phyloP scores from a whole-genome alignment of 2,797 vertebrate genomes.

The Eupleurogrammus muticus region DNA sequence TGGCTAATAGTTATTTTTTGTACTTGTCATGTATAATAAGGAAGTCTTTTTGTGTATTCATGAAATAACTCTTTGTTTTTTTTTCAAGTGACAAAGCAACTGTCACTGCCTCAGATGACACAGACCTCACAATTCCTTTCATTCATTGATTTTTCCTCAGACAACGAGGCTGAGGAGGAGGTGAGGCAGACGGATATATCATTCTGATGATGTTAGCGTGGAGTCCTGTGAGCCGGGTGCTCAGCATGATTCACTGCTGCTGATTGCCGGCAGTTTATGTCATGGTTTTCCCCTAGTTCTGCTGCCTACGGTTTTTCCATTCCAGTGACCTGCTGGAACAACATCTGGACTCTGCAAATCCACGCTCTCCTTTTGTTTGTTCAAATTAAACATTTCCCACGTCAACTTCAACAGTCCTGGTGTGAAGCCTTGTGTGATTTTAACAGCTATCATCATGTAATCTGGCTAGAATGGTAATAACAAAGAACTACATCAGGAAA shows the following conservation, averaged over 20 bases:
- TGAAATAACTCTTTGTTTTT: slow-evolving; percentile 20
- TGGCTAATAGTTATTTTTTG: background rate
- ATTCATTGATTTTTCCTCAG: slow-evolving; percentile 54
- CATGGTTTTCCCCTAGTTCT: slow-evolving; percentile 74
- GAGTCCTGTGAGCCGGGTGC: slow-evolving; percentile 46
- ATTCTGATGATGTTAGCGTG: slow-evolving; percentile 48
- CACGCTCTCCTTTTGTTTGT: slow-evolving; percentile 37
- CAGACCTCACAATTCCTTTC: slow-evolving; percentile 26
- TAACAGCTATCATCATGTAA: slow-evolving; percentile 27
- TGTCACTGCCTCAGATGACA: slow-evolving; percentile 31
- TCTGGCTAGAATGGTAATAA: slow-evolving; percentile 15
- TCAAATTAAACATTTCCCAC: slow-evolving; percentile 64
- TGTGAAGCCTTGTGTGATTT: slow-evolving; percentile 7
- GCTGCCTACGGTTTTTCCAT: slow-evolving; percentile 71
- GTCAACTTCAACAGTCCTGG: slow-evolving; percentile 14
- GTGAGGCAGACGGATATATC: slow-evolving; percentile 50
- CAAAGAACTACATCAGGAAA: background rate
- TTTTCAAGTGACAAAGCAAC: slow-evolving; percentile 11
- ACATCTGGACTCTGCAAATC: slow-evolving; percentile 66
- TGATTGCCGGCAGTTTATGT: slow-evolving; percentile 77
- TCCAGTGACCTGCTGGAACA: slow-evolving; percentile 55
- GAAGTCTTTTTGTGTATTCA: background rate
- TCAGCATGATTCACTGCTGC: slow-evolving; percentile 77
- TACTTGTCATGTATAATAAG: background rate
- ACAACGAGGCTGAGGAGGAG: slow-evolving; percentile 39